Evolutionary conservation across 2,888 invertebrate genomes (phyloP), one percentile per base, ranked within the genome.

Genomic region (Clistopyga incitator): DNA sequence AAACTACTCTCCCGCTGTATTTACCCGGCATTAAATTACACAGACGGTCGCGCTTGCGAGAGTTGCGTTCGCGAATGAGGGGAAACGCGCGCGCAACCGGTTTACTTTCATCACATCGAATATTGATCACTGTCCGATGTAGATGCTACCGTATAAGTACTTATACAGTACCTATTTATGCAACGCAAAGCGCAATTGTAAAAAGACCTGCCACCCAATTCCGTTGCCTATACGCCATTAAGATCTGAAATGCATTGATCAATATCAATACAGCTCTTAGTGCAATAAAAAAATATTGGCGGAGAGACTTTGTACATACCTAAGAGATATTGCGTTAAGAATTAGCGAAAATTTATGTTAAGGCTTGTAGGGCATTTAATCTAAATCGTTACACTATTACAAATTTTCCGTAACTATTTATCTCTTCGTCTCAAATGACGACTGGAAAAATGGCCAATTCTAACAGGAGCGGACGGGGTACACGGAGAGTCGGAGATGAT

Each of bases 11-110:
- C 68, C 52, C 56, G 61, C 54, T 64, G 90, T 91, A 92, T 92
- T 91, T 92, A 89, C 89, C 87, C 88, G 90, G 91, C 90, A 92
- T 92, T 91, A 91, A 92, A 91, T 92, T 92, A 91, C 92, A 89
- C 89, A 88, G 89, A 88, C 89, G 89, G 88, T 84, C 88, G 88
- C 89, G 87, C 85, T 81, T 88, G 87, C 87, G 87, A 87, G 87
- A 88, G 89, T 56, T 67, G 82, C 38, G 23, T 38, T 47, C 52
- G 59, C 64, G 45, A 70, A 75, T 34, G 61, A 42, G 65, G 52
- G 56, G 67, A 71, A 81, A 38, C 84, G 86, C 70, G 75, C 70
- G 84, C 88, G 86, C 88, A 88, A 87, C 88, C 89, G 89, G 90
- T 89, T 91, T 90, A 91, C 91, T 91, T 91, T 91, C 91, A 91